Conservation (phyloP, 2,888 invertebrate species). For the Scrobipalpa atriplicella region DNA sequence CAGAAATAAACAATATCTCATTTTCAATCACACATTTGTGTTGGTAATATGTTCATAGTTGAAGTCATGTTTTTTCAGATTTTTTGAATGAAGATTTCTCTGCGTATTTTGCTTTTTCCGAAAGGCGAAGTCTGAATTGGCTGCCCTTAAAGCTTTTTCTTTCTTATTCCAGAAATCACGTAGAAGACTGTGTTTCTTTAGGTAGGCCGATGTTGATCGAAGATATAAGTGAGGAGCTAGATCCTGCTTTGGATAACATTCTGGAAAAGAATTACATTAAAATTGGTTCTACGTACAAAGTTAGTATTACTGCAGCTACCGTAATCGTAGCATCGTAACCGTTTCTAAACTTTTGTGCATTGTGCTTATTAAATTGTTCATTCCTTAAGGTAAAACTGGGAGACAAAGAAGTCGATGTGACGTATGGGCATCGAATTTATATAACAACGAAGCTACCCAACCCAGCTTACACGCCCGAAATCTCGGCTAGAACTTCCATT, state of each 20-base stretch:
- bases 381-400: constrained; percentile 87
- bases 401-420: constrained; percentile 93
- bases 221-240: constrained; percentile 92
- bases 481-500: constrained; percentile 91
- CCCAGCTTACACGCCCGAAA: constrained; percentile 93
- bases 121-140: no score
- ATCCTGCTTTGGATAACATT: constrained; percentile 93
- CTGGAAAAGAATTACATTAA: constrained; percentile 94
- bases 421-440: constrained; percentile 88
- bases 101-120: no score
- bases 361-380: not conserved
- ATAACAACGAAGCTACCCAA: constrained; percentile 95
- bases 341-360: not conserved
- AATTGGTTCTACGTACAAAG: constrained; percentile 90
- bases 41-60: no score
- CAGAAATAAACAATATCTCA: no score
- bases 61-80: no score
- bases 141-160: not conserved
- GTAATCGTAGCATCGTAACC: not conserved
- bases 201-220: constrained; percentile 93
- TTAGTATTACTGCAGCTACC: constrained; percentile 51
- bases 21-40: no score
- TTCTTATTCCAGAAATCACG: constrained; percentile 84
- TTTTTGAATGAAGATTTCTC: no score
- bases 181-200: constrained; percentile 92